Base-by-base conservation (phyloP, 2,888 invertebrate genomes). In the Xestia c-nigrum region DNA sequence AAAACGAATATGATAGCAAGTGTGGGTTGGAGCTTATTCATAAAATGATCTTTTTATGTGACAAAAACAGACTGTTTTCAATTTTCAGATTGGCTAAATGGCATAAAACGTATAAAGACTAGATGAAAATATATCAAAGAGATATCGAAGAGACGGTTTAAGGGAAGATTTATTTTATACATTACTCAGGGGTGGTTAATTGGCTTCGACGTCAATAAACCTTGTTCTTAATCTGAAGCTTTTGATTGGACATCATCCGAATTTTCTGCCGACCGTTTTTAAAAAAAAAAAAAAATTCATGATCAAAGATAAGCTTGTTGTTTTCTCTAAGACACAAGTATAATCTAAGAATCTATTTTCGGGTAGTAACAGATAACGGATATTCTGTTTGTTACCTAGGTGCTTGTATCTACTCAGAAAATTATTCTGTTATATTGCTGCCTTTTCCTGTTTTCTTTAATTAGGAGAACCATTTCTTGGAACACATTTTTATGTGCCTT, bases 21-120 rank as follows among this genome's bases (percentile, higher is more conserved):
- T 66, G 24, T 43, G 21, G 7, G n/a, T 59, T 52, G 59, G 43
- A 57, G 57, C 50, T 65, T 50, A 64, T 72, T 72, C 47, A 72
- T 64, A 38, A 64, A 71, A 57, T 72, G 24, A 57, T 64, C 12
- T 80, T 72, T 57, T 57, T 38, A 21, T 24, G 16, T 72, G 55
- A 57, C 80, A 72, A 72, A 47, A 78, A 50, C 73, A 80, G 47
- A 79, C 47, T 24, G 14, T 71, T 79, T 79, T 72, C 46, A 77
- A 79, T 78, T 52, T 78, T 63, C 38, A 61, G 52, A 47, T 61
- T 38, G 21, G 31, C 67, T 64, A 52, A 55, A 55, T 43, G 19
- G 6, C 12, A 24, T 72, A 19, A 61, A 50, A 61, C 43, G 14
- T 43, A 31, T 24, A 59, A 50, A 77, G 31, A 57, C 21, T 40